Conservation (phyloP, 2,797 vertebrate genomes). For the Tauraco hartlaubi region DNA sequence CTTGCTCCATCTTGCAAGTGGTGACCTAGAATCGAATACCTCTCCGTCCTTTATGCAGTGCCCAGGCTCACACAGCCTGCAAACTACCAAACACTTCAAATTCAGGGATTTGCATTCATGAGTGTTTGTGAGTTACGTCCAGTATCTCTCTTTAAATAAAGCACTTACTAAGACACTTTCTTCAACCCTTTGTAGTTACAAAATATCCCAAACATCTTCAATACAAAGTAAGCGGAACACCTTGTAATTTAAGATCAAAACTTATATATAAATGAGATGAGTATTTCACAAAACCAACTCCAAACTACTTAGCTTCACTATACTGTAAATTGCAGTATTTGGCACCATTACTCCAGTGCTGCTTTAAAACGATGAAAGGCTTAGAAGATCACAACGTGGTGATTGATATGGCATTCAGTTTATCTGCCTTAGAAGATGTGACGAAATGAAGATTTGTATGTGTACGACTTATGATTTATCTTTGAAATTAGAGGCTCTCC, state of each 20-base stretch:
- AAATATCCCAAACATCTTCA: neutral
- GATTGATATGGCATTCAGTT: neutral
- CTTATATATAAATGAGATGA: neutral
- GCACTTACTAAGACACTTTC: neutral
- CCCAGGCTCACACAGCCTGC: neutral
- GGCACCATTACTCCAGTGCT: neutral
- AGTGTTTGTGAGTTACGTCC: neutral
- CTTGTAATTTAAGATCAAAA: neutral
- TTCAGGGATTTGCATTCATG: neutral
- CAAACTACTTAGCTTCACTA: neutral
- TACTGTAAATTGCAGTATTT: neutral
- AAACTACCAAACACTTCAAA: neutral
- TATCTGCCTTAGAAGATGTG: neutral
- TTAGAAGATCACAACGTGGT: conserved; percentile 5
- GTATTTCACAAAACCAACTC: neutral
- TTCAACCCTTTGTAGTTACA: neutral
- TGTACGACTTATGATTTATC: neutral
- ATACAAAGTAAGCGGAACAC: neutral
- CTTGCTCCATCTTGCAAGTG: neutral
- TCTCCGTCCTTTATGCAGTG: neutral
- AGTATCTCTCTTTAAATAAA: neutral
- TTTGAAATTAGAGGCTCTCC: neutral
- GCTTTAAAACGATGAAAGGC: neutral
- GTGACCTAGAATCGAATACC: neutral
- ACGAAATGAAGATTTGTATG: conserved; percentile 3